phyloP scores from a whole-genome alignment of 1,140 invertebrate genomes.

The Mactra quadrangularis region DNA sequence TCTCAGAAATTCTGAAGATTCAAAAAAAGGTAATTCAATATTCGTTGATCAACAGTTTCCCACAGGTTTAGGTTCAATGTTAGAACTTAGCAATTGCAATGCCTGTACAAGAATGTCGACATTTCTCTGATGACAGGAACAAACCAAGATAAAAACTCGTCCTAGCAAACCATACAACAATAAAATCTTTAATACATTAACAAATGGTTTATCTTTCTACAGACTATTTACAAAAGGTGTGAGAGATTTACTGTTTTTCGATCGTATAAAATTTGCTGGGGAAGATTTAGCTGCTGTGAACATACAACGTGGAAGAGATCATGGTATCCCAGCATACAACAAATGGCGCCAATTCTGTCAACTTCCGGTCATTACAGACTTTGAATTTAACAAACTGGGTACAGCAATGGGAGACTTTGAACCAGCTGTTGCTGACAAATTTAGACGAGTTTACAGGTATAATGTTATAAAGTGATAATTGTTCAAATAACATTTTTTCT shows the following conservation, averaged over 20 bases:
- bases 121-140: too few species aligned
- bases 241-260: constrained; percentile 45
- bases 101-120: too few species aligned
- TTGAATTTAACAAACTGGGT: background rate
- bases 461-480: background rate
- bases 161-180: too few species aligned
- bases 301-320: constrained; percentile 95
- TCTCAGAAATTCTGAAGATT: too few species aligned
- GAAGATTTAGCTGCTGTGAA: constrained; percentile 92
- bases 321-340: constrained; percentile 92
- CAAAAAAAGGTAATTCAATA: too few species aligned
- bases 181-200: too few species aligned
- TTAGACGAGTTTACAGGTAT: background rate
- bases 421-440: background rate
- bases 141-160: too few species aligned
- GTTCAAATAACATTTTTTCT: background rate
- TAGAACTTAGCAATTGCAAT: too few species aligned
- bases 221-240: constrained; percentile 57
- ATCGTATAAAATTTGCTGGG: constrained; percentile 1
- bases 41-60: too few species aligned
- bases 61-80: too few species aligned
- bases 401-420: background rate
- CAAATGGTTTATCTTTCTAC: background rate
- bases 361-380: constrained; percentile 43
- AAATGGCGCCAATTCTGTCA: constrained; percentile 43